phyloP scores from a whole-genome alignment of 2,888 invertebrate genomes.

The Cacoxenus indagator region DNA sequence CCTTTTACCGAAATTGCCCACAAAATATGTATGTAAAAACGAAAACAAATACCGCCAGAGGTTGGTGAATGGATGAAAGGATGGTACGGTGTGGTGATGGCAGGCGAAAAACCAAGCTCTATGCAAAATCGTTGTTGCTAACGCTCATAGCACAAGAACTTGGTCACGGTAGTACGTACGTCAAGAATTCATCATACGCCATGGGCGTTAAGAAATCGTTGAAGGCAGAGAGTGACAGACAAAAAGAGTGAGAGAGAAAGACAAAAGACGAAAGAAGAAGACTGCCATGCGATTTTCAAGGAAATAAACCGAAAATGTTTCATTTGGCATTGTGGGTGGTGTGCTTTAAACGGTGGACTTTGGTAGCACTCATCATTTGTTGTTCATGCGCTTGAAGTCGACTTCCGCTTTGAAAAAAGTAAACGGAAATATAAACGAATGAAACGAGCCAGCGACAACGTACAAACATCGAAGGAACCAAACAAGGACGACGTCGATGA shows the following conservation, averaged over 20 bases:
- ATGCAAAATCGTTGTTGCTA: not conserved
- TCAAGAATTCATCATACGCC: conserved; percentile 19
- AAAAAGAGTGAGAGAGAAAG: not conserved
- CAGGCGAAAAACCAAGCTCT: not conserved
- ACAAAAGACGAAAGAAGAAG: not conserved
- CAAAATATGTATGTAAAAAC: conserved; percentile 52
- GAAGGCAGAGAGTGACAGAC: not conserved
- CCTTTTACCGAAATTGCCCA: conserved; percentile 50
- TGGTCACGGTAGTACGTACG: conserved; percentile 39
- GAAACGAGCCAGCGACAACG: conserved; percentile 39
- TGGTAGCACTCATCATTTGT: conserved; percentile 24
- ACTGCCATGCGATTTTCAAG: not conserved
- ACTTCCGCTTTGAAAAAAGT: conserved; percentile 22
- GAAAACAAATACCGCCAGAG: conserved; percentile 44
- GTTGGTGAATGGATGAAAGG: not conserved
- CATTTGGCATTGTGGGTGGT: not conserved
- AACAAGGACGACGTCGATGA: not conserved
- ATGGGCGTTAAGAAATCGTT: not conserved
- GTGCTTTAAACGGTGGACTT: not conserved
- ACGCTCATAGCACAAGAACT: conserved; percentile 32
- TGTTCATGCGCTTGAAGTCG: conserved; percentile 23
- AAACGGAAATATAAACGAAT: conserved; percentile 50
- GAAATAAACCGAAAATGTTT: conserved; percentile 32
- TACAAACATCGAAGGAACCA: conserved; percentile 26
- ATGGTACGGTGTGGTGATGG: not conserved